Conservation (phyloP, 2,888 invertebrate species). For the Ophion ellenae region DNA sequence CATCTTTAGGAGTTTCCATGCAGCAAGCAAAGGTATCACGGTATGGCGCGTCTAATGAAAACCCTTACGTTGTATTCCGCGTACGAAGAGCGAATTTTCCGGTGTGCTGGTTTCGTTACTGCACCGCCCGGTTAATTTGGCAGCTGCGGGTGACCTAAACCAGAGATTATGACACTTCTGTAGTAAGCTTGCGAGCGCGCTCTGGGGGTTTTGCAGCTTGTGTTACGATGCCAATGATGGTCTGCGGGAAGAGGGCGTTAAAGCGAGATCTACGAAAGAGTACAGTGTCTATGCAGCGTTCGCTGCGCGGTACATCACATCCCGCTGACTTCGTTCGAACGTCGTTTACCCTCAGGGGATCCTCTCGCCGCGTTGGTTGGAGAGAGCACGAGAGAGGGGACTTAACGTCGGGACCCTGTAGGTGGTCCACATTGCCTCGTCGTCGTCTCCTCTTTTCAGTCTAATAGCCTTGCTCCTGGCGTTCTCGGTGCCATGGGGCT, state of each 20-base stretch:
- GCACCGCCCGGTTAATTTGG: conserved; percentile 71
- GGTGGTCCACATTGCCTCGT: conserved; percentile 75
- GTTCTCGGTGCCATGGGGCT: conserved; percentile 20
- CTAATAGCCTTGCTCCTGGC: conserved; percentile 42
- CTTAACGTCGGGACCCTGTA: conserved; percentile 72
- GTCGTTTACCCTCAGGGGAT: conserved; percentile 46
- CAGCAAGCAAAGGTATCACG: conserved; percentile 42
- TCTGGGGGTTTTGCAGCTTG: conserved; percentile 32
- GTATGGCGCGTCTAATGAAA: conserved; percentile 52
- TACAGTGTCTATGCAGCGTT: conserved; percentile 33
- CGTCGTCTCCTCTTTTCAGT: conserved; percentile 41
- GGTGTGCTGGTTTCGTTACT: conserved; percentile 58
- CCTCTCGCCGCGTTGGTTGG: conserved; percentile 55
- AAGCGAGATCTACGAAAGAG: conserved; percentile 63
- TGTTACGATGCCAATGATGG: conserved; percentile 15
- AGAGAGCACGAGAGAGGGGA: conserved; percentile 65
- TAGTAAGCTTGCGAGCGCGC: conserved; percentile 14
- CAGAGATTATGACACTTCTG: conserved; percentile 76
- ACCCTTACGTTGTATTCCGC: conserved; percentile 41
- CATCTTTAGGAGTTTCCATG: conserved; percentile 45
- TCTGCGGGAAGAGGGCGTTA: conserved; percentile 55
- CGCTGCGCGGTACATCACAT: conserved; percentile 23
- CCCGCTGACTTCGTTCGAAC: conserved; percentile 57
- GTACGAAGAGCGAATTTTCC: conserved; percentile 43
- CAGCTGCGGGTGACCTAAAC: conserved; percentile 75